A percentile compares a stretch with the other conserved stretches of the same genome.
phyloP scores from a whole-genome alignment of 2,797 vertebrate species.

The Peromyscus melanophrys region DNA sequence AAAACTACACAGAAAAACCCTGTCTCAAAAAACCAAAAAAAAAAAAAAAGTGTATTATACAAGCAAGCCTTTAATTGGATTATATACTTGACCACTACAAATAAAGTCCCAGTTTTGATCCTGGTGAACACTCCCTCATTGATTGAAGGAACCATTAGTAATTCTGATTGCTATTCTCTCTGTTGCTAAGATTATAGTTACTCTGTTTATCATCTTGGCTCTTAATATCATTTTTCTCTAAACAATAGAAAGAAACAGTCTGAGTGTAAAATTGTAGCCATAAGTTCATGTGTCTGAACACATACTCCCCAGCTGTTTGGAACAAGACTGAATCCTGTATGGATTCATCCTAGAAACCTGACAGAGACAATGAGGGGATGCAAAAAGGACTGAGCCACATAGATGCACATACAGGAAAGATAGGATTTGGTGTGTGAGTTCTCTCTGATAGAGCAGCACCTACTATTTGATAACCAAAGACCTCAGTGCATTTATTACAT shows the following conservation, averaged over 20 bases:
- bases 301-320: neutral
- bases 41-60: no score
- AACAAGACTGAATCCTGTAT: neutral
- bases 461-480: neutral
- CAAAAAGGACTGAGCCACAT: neutral
- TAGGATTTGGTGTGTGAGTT: neutral
- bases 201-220: neutral
- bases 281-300: neutral
- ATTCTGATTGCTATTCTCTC: neutral
- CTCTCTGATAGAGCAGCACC: neutral
- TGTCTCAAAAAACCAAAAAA: no score
- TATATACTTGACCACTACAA: neutral
- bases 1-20: no score
- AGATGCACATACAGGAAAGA: neutral
- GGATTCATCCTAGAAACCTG: neutral
- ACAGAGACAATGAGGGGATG: neutral
- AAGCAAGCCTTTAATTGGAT: neutral
- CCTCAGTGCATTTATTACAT: no score
- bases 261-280: neutral
- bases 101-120: neutral
- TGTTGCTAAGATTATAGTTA: neutral
- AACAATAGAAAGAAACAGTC: neutral
- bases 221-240: neutral
- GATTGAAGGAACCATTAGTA: neutral
- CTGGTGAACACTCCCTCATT: fast-evolving